phyloP scores from a whole-genome alignment of 2,113 vertebrate genomes.

The Brachypteracias leptosomus region DNA sequence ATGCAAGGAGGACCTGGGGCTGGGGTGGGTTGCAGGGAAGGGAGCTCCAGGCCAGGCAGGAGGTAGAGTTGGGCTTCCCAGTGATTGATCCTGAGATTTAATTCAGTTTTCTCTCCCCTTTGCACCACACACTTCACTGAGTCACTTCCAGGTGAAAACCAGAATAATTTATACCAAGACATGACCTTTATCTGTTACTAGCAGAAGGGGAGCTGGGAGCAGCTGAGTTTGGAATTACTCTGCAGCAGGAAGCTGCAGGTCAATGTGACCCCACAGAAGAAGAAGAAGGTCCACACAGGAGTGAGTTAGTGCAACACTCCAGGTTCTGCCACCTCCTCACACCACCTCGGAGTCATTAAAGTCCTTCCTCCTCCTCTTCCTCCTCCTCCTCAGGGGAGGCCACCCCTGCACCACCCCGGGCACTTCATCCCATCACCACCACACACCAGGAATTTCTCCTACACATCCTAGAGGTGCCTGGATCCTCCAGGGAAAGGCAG shows the following conservation, averaged over 20 bases:
- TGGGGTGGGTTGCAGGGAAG: rapidly evolving
- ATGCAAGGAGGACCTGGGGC: rapidly evolving
- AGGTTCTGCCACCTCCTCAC: not conserved
- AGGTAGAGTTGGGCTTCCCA: not conserved
- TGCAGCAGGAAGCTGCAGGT: not conserved
- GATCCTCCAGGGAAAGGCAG: not conserved
- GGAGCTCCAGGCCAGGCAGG: not conserved
- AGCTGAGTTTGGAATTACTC: not conserved
- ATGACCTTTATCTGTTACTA: no score
- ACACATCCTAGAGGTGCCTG: not conserved
- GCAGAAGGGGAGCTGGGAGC: not conserved
- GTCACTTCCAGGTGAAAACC: not conserved
- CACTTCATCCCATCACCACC: rapidly evolving
- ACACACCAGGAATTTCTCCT: rapidly evolving
- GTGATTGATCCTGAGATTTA: not conserved
- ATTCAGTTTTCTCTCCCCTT: not conserved
- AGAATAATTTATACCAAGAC: not conserved
- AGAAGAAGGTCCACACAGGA: no score
- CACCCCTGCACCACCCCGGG: not conserved
- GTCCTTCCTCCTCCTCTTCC: not conserved
- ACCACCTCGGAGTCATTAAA: not conserved
- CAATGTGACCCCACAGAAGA: rapidly evolving
- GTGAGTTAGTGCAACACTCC: not conserved
- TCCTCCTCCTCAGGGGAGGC: not conserved
- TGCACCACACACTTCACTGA: not conserved